These are phyloP conservation scores for Sebastes cheni DNA, from an alignment of 2,797 vertebrate species.

Conservation along the genomic window DNA sequence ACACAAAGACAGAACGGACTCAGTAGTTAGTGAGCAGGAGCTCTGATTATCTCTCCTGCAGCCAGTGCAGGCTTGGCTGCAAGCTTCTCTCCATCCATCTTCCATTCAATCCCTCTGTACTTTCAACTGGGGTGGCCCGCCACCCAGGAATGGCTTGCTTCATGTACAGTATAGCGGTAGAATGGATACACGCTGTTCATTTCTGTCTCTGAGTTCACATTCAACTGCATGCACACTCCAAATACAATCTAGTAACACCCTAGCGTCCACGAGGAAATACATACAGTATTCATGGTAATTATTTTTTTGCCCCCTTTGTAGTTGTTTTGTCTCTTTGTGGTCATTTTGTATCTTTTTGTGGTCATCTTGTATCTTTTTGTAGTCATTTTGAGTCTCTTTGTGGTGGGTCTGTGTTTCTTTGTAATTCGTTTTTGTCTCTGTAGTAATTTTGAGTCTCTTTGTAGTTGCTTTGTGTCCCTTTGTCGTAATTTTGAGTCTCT, in stretches of 20 bases:
- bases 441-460: too few species aligned
- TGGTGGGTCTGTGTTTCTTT: too few species aligned
- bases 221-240: neutral
- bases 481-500: too few species aligned
- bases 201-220: neutral
- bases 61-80: slow-evolving; percentile 37
- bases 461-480: too few species aligned
- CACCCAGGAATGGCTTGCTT: slow-evolving; percentile 14
- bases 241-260: neutral
- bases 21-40: slow-evolving; percentile 3
- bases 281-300: too few species aligned
- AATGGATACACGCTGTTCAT: slow-evolving; percentile 6
- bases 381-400: too few species aligned
- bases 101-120: slow-evolving; percentile 20
- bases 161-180: neutral
- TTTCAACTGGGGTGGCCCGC: slow-evolving; percentile 12
- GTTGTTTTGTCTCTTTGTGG: too few species aligned
- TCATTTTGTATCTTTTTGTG: too few species aligned
- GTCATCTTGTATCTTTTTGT: too few species aligned
- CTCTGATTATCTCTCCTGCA: slow-evolving; percentile 56
- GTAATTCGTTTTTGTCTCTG: too few species aligned
- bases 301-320: too few species aligned
- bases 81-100: slow-evolving; percentile 47
- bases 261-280: neutral
- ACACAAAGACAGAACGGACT: slow-evolving; percentile 17